Evolutionary conservation across 2,113 vertebrate genomes (phyloP), one percentile per base, ranked within the genome.

Genomic region (Peromyscus maniculatus): DNA sequence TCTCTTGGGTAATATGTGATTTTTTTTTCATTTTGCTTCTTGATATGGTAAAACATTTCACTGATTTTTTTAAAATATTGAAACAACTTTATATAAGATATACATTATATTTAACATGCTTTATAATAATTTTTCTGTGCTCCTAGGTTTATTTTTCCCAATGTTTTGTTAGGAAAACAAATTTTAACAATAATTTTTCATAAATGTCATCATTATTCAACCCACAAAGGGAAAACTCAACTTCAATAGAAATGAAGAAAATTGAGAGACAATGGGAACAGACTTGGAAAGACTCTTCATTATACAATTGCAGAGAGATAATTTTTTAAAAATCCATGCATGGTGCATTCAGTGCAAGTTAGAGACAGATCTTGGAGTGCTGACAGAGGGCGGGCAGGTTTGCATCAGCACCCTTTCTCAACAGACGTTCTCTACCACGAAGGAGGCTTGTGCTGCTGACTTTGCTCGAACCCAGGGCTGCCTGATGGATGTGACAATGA

Each of bases 191-290:
- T 78, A 83, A 64, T 72, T 84, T 4, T 71, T 78, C 21, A 83
- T 92, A 69, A 74, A 57, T 52, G 39, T 67, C 33, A 9, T 69
- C 36, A 39, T 13, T 94, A 96, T 89, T 82, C 49, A 74, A 52
- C 49, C 17, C 46, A 87, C 24, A 92, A 97, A 78, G 7, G 77
- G 31, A 72, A 49, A 91, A 78, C 94, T 74, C 26, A 83, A 64
- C 28, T 71, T 89, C 26, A 86, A 52, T 92, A n/a, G 67, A 94
- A 92, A 89, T 31, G 69, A 86, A 87, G 84, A 64, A 96, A 90
- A 94, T 39, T 21, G 55, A 87, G 3, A 57, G 24, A 74, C 15
- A 69, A 66, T 71, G 22, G 26, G 64, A 75, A 77, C 21, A 77
- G 19, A 55, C 17, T 64, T n/a, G 39, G 13, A 57, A 46, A 83